Base-by-base conservation (phyloP, 2,113 vertebrate genomes). In the Gavia stellata region DNA sequence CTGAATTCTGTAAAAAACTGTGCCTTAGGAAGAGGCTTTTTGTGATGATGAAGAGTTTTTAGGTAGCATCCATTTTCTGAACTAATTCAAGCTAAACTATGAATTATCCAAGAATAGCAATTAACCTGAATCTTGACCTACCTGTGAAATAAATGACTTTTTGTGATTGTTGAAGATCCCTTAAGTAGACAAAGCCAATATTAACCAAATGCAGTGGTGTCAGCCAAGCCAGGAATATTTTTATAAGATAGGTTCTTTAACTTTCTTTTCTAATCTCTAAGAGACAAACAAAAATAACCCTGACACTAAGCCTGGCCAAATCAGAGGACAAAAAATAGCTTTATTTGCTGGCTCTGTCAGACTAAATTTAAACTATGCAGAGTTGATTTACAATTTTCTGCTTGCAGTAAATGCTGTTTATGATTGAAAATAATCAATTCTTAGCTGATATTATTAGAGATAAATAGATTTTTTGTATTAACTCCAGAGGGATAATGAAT, bases 371-470 rank as follows among this genome's bases (percentile, higher is more conserved):
- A 85, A 90, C 7, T 11, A 17, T 56, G 6, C 7, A 53, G 53
- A 49, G 15, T 10, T 86, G 36, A 83, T 81, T 90, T 83, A 88
- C 44, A 70, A 77, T 73, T 83, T 88, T 92, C 25, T 88, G 10
- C 24, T 85, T 86, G 40, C 14, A 53, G 33, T 78, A 88, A 90
- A 83, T 94, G 83, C 19, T 70, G 7, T 38, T 92, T 56, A 73
- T 81, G 67, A 88, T 62, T 78, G 25, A 86, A 92, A 94, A 95
- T 20, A 96, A 96, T 73, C 3, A 45, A 56, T 77, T 88, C 85
- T 74, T 86, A 77, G 11, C 36, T 86, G 50, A 29, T 81, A 61
- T 62, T 65, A 53, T 81, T 81, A 81, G 15, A 88, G 50, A 93
- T 56, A 75, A 90, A 80, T 83, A 86, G 49, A 73, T 94, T 88